Evolutionary conservation across 2,113 vertebrate species (phyloP).

Genomic region (Heptranchias perlo): DNA sequence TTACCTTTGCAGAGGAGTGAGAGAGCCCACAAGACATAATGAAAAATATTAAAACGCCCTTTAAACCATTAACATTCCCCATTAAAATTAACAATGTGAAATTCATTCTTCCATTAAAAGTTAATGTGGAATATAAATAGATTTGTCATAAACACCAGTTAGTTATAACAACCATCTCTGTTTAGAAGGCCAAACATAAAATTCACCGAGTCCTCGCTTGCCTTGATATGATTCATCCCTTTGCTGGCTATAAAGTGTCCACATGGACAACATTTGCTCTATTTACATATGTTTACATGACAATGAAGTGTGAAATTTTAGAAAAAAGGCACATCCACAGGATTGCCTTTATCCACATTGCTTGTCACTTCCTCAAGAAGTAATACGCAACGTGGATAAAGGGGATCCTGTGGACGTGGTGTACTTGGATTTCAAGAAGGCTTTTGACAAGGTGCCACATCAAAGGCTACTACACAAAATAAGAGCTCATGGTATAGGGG

Average conservation of each 20-base stretch:
- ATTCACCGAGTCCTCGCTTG: background rate
- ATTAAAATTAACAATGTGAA: background rate
- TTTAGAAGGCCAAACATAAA: background rate
- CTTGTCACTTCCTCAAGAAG: too few species aligned
- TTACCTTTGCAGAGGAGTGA: background rate
- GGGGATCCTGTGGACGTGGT: too few species aligned
- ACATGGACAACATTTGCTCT: background rate
- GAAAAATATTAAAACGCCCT: background rate
- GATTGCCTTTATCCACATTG: too few species aligned
- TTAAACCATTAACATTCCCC: background rate
- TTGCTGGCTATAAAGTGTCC: background rate
- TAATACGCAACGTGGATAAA: too few species aligned
- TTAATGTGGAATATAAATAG: background rate
- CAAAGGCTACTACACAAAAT: too few species aligned
- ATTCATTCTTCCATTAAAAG: background rate
- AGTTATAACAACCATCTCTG: background rate
- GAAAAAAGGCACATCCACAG: background rate
- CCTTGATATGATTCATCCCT: background rate
- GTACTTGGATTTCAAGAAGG: too few species aligned
- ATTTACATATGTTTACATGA: background rate
- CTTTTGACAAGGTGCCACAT: too few species aligned
- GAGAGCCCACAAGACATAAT: background rate
- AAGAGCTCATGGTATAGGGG: too few species aligned
- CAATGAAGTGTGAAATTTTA: background rate
- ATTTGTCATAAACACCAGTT: background rate